phyloP scores from a whole-genome alignment of 2,113 vertebrate species.

The Pampusana beccarii region DNA sequence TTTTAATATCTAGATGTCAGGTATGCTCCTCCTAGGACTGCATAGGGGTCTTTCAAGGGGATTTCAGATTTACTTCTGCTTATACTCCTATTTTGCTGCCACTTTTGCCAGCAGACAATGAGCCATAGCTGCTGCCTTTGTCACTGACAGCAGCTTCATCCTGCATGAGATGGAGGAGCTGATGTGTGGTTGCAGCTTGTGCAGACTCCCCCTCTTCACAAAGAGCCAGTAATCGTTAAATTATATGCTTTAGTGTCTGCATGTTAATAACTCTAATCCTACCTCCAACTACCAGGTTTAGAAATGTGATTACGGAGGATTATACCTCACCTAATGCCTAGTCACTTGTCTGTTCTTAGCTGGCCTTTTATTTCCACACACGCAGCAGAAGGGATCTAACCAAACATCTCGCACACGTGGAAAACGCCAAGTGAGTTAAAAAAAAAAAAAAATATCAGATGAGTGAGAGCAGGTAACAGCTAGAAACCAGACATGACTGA shows the following conservation, averaged over 20 bases:
- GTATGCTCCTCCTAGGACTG: too few relatives aligned
- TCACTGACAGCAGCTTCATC: background rate
- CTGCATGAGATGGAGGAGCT: background rate
- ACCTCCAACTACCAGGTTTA: slow-evolving; percentile 54
- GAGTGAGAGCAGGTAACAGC: slow-evolving; percentile 19
- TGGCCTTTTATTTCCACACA: slow-evolving; percentile 54
- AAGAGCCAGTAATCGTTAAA: slow-evolving; percentile 50
- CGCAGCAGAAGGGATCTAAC: slow-evolving; percentile 10
- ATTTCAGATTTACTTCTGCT: background rate
- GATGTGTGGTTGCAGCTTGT: background rate
- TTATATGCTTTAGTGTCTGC: slow-evolving; percentile 55
- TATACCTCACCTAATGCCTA: slow-evolving; percentile 65
- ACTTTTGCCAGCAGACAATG: background rate
- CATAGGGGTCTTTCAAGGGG: rapidly evolving
- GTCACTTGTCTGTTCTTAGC: slow-evolving; percentile 48
- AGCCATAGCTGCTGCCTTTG: background rate
- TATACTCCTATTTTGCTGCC: background rate
- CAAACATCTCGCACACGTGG: background rate
- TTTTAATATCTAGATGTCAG: background rate
- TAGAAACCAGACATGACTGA: background rate
- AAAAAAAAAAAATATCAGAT: too few relatives aligned
- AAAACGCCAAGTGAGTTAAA: background rate
- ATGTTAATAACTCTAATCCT: slow-evolving; percentile 62
- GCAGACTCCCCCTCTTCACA: background rate
- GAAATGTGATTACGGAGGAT: slow-evolving; percentile 64